Evolutionary conservation across 2,888 invertebrate species (phyloP).

Genomic region (Mantis religiosa): DNA sequence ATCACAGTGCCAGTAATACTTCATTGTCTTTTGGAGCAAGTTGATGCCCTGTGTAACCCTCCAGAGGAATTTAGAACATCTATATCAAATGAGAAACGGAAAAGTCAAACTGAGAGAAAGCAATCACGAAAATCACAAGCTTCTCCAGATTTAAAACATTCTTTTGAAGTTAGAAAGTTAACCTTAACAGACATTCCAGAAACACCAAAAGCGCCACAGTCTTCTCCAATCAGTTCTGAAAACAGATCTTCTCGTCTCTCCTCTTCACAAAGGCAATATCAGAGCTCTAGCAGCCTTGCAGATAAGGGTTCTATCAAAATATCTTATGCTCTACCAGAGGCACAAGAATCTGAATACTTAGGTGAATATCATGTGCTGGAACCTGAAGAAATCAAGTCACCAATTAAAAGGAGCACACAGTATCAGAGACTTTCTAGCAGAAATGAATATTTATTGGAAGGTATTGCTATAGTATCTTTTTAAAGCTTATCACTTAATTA

Average conservation of each 20-base stretch:
- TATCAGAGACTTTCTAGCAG: not conserved
- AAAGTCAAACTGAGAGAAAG: not conserved
- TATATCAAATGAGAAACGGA: not conserved
- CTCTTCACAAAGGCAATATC: no score
- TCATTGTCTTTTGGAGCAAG: slow-evolving; percentile 2
- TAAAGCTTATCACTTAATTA: no score
- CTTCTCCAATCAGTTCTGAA: no score
- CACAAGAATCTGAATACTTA: not conserved
- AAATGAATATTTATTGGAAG: not conserved
- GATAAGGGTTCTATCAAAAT: no score
- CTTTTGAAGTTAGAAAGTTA: not conserved
- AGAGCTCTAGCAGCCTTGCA: no score
- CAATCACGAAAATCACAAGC: not conserved
- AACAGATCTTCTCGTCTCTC: no score
- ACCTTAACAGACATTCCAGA: not conserved
- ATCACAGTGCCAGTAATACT: not conserved
- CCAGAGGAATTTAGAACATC: not conserved
- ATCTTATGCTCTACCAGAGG: not conserved
- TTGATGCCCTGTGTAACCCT: not conserved
- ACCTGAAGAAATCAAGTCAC: not conserved
- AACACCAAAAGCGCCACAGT: no score
- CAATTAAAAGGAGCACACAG: not conserved
- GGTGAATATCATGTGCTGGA: not conserved
- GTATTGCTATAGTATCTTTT: not conserved
- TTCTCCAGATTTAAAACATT: no score